Base-by-base conservation (phyloP, 2,888 invertebrate species). In the Eledona agricola region DNA sequence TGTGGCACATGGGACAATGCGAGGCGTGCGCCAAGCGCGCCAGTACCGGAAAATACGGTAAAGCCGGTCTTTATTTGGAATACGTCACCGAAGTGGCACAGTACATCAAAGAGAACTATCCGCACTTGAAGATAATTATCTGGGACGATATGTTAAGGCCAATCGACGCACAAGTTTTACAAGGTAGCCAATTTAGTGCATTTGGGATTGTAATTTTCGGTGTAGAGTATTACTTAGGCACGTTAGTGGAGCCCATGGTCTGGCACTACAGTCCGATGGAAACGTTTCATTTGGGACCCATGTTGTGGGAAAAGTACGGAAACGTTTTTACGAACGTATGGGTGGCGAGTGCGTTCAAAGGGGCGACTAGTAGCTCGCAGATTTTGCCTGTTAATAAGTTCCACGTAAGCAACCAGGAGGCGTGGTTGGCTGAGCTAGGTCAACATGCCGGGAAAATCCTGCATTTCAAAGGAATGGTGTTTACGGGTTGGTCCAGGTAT, bases 61-160 rank as follows among this genome's bases (percentile, higher is more conserved):
- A 78, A 29, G 79, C 81, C 3, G 77, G 81, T 0, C 70, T 90
- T 4, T 89, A 84, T 63, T 70, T 91, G 29, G 82, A 85, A 50
- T 89, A 91, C 69, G 80, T 90, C 3, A 76, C 79, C 46, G 79
- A 81, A 16, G 76, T 88, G n/a, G 81, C 83, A 0, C 75, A 80
- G 56, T 84, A 79, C 57, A 72, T 88, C 9, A 83, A 82, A 65
- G 81, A 80, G 43, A 80, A 78, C 20, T 82, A 87, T 66, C 88
- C 88, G 0, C 73, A 78, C 42, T 70, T 87, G 16, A 82, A 78
- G 55, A 78, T 88, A 2, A 84, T 93, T 5, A 87, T 93, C 75
- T 93, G 93, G 93, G 93, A 93, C 69, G 93, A 93, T 68, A 93
- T 93, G 92, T 75, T 93, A 47, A 78, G 93, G 61, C 75, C 80